Evolutionary conservation across 2,797 vertebrate genomes (phyloP).

Genomic region (Syngnathus rostellatus): DNA sequence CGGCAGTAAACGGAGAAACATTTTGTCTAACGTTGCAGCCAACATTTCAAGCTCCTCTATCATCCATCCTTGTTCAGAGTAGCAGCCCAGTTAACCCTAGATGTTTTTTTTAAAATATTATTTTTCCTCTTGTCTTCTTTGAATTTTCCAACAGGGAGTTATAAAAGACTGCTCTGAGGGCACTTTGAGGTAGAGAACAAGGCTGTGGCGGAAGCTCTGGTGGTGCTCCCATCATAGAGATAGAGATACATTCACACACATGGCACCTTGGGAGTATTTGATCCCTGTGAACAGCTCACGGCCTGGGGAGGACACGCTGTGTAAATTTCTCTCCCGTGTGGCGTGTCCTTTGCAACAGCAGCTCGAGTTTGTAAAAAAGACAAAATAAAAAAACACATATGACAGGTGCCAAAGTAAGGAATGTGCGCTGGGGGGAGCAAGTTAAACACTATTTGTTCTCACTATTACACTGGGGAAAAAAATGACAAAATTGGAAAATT

Average conservation of each 20-base stretch:
- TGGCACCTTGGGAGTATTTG: conserved; percentile 59
- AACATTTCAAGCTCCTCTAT: conserved; percentile 12
- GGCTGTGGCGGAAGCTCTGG: conserved; percentile 25
- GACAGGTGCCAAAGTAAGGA: conserved; percentile 65
- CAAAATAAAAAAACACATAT: conserved; percentile 41
- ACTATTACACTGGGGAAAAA: too few relatives aligned
- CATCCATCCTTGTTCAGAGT: conserved; percentile 19
- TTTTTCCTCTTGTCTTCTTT: conserved; percentile 26
- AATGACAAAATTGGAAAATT: too few relatives aligned
- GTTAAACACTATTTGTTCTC: conserved; percentile 11
- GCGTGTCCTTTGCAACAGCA: conserved; percentile 47
- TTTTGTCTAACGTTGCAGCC: conserved; percentile 20
- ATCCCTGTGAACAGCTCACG: conserved; percentile 53
- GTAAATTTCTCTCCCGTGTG: conserved; percentile 52
- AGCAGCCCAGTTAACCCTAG: conserved; percentile 32
- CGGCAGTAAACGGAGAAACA: conserved; percentile 20
- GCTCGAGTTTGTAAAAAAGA: conserved; percentile 49
- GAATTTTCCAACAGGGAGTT: conserved; percentile 46
- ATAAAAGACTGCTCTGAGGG: conserved; percentile 52
- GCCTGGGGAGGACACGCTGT: conserved; percentile 58
- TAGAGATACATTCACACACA: conserved; percentile 36
- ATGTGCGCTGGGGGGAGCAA: conserved; percentile 24
- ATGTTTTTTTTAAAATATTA: conserved; percentile 20
- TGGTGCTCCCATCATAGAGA: conserved; percentile 20
- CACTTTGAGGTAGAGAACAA: conserved; percentile 57